These are phyloP conservation scores for Eubucco bourcierii DNA, from an alignment of 2,113 vertebrate species.

Conservation along the genomic window DNA sequence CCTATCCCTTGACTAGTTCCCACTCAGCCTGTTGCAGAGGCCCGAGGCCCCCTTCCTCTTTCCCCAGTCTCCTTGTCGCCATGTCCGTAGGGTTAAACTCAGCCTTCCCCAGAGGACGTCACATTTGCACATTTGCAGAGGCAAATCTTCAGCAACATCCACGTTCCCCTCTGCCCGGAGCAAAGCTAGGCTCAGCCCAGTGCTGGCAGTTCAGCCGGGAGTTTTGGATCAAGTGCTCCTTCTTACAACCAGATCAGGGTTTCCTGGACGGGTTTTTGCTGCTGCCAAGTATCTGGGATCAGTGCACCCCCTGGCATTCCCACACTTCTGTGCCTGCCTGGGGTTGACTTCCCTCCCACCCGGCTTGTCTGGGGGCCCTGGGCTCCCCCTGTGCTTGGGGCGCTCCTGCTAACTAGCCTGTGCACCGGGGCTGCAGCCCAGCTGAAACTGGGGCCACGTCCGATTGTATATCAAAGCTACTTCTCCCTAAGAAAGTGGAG, in stretches of 20 bases:
- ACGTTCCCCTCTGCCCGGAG: background rate
- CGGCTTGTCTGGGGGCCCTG: rapidly evolving
- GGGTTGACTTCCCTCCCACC: background rate
- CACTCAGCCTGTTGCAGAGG: background rate
- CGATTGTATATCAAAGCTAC: background rate
- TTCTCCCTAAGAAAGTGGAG: background rate
- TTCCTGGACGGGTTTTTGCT: background rate
- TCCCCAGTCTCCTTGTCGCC: rapidly evolving
- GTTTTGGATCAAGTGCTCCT: background rate
- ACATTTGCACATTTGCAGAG: too few relatives aligned
- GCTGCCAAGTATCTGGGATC: background rate
- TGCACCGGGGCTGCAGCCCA: rapidly evolving
- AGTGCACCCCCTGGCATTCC: background rate
- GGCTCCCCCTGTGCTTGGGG: rapidly evolving
- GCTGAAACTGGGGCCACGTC: rapidly evolving
- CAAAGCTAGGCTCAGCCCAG: background rate
- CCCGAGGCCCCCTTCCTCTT: rapidly evolving
- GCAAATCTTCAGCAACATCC: background rate
- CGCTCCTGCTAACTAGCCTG: rapidly evolving
- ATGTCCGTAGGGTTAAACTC: background rate
- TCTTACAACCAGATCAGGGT: background rate
- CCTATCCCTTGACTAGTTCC: background rate
- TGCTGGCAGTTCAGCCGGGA: rapidly evolving
- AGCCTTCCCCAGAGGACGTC: background rate
- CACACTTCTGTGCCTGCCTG: rapidly evolving